Conservation (phyloP, 2,797 vertebrate species). For the Emys orbicularis region DNA sequence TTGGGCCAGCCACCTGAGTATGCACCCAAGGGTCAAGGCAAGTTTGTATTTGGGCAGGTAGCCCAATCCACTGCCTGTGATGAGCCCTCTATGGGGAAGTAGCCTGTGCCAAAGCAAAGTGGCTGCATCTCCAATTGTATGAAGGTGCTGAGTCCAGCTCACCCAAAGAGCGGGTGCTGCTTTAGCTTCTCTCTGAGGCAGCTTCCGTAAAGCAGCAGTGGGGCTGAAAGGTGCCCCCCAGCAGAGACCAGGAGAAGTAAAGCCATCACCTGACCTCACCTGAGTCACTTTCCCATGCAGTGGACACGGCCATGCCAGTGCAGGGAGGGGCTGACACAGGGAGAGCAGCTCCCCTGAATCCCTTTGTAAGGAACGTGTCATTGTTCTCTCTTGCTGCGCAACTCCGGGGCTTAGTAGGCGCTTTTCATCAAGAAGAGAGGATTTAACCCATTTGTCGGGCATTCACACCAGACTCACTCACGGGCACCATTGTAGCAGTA, state of each 20-base stretch:
- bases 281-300: background rate
- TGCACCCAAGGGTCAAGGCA: no score
- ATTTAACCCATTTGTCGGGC: background rate
- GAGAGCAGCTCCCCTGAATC: background rate
- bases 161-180: background rate
- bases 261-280: rapidly evolving
- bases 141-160: background rate
- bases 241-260: rapidly evolving
- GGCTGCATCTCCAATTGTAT: rapidly evolving
- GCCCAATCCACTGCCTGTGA: no score
- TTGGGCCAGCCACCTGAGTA: background rate
- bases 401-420: background rate
- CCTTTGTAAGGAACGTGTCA: background rate
- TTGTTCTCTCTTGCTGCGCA: background rate
- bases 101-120: background rate
- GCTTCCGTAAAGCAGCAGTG: background rate
- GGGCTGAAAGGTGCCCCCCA: rapidly evolving
- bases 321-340: background rate
- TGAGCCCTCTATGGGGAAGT: background rate
- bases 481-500: rapidly evolving
- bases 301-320: background rate
- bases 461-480: background rate
- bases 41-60: no score
- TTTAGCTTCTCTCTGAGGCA: background rate
- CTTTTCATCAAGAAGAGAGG: background rate